Base-by-base conservation (phyloP, 2,113 vertebrate species). In the Hylia prasina region DNA sequence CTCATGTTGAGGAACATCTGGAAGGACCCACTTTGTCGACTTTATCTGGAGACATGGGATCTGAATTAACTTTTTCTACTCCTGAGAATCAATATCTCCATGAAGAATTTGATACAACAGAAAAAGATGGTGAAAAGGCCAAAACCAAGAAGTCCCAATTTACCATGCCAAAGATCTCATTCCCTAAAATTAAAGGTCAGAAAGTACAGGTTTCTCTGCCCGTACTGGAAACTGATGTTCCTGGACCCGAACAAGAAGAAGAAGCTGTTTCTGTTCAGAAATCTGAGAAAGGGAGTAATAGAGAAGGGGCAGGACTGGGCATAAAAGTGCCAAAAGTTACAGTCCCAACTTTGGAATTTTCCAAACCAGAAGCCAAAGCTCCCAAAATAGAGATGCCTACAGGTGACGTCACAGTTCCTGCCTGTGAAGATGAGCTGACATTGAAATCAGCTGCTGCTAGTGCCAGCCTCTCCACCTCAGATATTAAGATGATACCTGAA, bases 301-400 rank as follows among this genome's bases (percentile, higher is more conserved):
- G 40, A 65, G 80, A 75, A 79, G 35, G 13, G 7, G 24, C 33
- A 61, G 83, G 45, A 78, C 45, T 72, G 10, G 71, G 10, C 13
- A 65, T 80, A 70, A 53, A 91, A 91, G 16, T 93, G 56, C 58
- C 93, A 31, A 37, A 86, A 64, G 54, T 88, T 58, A 39, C 82
- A 15, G 45, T 72, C 18, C 54, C 81, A 6, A 30, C 73, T 78
- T 33, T 6, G 9, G 94, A 96, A 80, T 73, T 92, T 90, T 89
- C 96, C 30, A 95, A 93, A 83, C 19, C 63, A 50, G 94, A 94
- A 75, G 45, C 76, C 64, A 93, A 94, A 77, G 42, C 14, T 86
- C 56, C 90, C 35, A 75, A 91, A 89, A 22, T 9, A 61, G 89
- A 93, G 15, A 54, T 65, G 30, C 31, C 77, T 78, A 42, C 47